phyloP scores from a whole-genome alignment of 1,140 invertebrate species.

The Chymomyza costata region DNA sequence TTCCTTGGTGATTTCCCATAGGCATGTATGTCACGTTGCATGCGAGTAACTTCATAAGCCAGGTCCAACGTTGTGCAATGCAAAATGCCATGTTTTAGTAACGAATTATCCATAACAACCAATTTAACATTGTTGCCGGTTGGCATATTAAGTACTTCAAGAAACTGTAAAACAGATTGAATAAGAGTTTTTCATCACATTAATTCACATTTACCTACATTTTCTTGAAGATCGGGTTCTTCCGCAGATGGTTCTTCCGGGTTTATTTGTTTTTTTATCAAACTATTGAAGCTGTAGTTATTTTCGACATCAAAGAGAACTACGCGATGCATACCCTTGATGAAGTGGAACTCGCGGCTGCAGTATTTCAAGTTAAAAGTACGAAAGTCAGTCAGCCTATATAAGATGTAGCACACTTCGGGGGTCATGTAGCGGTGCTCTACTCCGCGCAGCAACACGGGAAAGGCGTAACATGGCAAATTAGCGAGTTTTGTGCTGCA shows the following conservation, averaged over 20 bases:
- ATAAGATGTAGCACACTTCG: conserved; percentile 44
- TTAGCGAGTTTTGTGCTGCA: conserved; percentile 27
- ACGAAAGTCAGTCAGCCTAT: conserved; percentile 21
- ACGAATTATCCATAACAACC: conserved; percentile 58
- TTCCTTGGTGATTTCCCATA: conserved; percentile 44
- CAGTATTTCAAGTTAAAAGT: conserved; percentile 46
- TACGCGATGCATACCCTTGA: conserved; percentile 39
- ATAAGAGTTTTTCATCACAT: not conserved
- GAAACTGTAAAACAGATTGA: conserved; percentile 31
- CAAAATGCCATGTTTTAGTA: conserved; percentile 44
- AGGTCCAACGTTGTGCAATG: conserved; percentile 44
- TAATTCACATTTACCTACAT: conserved; percentile 25
- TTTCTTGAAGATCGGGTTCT: conserved; percentile 21
- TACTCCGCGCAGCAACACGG: conserved; percentile 53
- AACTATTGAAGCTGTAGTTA: conserved; percentile 52
- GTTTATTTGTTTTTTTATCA: conserved; percentile 32
- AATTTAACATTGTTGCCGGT: conserved; percentile 46
- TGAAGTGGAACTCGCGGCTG: conserved; percentile 15
- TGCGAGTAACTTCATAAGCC: conserved; percentile 46
- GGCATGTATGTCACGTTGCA: conserved; percentile 49
- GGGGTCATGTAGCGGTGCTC: conserved; percentile 33
- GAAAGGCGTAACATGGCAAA: conserved; percentile 42
- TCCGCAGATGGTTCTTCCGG: conserved; percentile 36
- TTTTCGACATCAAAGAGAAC: conserved; percentile 30
- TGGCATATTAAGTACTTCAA: conserved; percentile 32